Percentiles rank a stretch among this genome's conserved stretches.
These are phyloP conservation scores for Benthosema pterotum DNA, from an alignment of 2,797 vertebrate genomes.

Conservation along the genomic window DNA sequence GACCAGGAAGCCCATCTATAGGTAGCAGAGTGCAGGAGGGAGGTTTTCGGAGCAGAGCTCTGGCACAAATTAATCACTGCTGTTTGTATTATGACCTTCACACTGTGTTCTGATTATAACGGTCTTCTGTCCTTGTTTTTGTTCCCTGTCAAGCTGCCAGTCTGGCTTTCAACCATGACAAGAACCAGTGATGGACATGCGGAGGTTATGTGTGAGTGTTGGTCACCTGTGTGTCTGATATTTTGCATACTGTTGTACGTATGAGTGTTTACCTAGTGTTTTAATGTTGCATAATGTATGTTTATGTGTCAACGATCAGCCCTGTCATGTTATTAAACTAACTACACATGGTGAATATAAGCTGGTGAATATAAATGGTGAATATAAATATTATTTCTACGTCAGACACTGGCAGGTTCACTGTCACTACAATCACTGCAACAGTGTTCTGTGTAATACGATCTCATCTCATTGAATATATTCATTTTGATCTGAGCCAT, in stretches of 20 bases:
- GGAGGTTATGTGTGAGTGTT: constrained; percentile 19
- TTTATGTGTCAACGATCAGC: constrained; percentile 12
- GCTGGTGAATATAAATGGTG: constrained; percentile 14
- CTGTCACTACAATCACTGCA: constrained; percentile 3
- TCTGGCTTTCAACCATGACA: constrained; percentile 62
- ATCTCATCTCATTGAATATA: background rate
- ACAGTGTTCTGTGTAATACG: background rate
- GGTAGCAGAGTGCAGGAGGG: too few species aligned
- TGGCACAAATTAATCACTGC: too few species aligned
- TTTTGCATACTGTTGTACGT: constrained; percentile 9
- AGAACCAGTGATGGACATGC: constrained; percentile 66
- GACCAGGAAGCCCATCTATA: too few species aligned
- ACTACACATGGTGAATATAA: constrained; percentile 24
- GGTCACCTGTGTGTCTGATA: constrained; percentile 6
- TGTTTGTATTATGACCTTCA: background rate
- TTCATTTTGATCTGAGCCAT: background rate
- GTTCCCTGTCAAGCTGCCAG: constrained; percentile 68
- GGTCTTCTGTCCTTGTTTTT: constrained; percentile 23
- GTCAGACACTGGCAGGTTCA: constrained; percentile 29
- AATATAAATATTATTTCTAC: constrained; percentile 9
- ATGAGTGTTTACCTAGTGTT: constrained; percentile 6
- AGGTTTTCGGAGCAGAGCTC: too few species aligned
- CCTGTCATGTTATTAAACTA: constrained; percentile 17
- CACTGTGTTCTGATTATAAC: background rate
- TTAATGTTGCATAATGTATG: constrained; percentile 3